phyloP scores from a whole-genome alignment of 2,113 vertebrate species.

The Larimichthys polyactis region DNA sequence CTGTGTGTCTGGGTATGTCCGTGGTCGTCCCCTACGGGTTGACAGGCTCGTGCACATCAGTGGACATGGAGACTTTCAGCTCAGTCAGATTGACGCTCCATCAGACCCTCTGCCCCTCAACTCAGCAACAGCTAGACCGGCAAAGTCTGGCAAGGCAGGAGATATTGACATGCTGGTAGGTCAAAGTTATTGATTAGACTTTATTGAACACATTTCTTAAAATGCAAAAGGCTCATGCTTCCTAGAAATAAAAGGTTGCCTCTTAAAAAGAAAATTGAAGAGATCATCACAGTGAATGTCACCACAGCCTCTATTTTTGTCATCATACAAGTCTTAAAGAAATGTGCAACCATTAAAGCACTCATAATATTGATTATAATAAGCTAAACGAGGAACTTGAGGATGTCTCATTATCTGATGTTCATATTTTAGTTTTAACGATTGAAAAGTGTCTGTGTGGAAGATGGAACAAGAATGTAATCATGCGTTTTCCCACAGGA shows the following conservation, averaged over 20 bases:
- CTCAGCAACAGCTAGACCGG: constrained; percentile 71
- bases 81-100: constrained; percentile 92
- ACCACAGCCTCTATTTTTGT: too few relatives aligned
- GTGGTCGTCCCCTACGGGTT: constrained; percentile 87
- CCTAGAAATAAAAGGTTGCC: neutral
- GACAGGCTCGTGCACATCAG: constrained; percentile 93
- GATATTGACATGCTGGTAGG: constrained; percentile 86
- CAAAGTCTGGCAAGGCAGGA: constrained; percentile 79
- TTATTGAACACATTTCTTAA: neutral
- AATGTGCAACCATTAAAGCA: neutral
- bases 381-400: neutral
- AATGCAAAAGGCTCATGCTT: neutral
- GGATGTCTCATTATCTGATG: neutral
- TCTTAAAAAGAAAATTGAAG: too few relatives aligned
- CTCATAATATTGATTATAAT: neutral
- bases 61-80: constrained; percentile 95
- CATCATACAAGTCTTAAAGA: too few relatives aligned
- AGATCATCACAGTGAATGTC: neutral
- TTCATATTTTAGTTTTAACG: neutral
- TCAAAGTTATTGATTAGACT: neutral
- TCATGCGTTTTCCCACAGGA: constrained; percentile 76
- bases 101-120: constrained; percentile 89
- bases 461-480: neutral
- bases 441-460: neutral
- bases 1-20: constrained; percentile 92